Conservation (phyloP, 2,797 vertebrate genomes). For the Euthynnus affinis region DNA sequence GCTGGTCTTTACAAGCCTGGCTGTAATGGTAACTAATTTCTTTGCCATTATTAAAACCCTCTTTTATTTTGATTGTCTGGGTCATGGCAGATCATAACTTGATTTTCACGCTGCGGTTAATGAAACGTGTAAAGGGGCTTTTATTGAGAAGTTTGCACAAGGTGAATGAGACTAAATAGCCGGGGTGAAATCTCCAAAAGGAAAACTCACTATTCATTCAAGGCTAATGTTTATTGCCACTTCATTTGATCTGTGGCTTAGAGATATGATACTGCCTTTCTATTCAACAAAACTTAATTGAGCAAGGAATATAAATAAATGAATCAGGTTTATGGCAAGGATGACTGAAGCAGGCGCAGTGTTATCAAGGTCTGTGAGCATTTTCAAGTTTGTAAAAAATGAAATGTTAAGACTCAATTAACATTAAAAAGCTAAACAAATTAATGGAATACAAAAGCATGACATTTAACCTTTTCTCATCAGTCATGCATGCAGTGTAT, state of each 20-base stretch:
- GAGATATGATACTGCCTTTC: constrained; percentile 73
- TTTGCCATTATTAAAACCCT: constrained; percentile 76
- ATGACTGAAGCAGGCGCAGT: constrained; percentile 41
- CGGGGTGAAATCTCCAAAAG: constrained; percentile 58
- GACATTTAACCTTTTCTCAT: constrained; percentile 29
- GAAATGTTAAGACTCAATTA: constrained; percentile 17
- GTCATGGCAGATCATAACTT: constrained; percentile 76
- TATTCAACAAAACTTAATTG: constrained; percentile 74
- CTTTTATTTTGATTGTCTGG: constrained; percentile 81
- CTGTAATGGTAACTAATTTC: constrained; percentile 78
- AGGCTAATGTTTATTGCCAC: constrained; percentile 80
- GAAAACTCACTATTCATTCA: constrained; percentile 69
- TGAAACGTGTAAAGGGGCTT: constrained; percentile 78
- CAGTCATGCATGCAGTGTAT: constrained; percentile 30
- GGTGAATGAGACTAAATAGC: constrained; percentile 77
- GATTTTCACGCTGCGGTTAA: constrained; percentile 73
- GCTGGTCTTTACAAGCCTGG: constrained; percentile 79
- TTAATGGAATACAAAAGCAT: constrained; percentile 18
- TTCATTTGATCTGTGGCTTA: constrained; percentile 73
- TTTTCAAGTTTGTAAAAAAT: constrained; percentile 38
- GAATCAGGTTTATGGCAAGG: constrained; percentile 55
- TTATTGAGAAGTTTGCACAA: constrained; percentile 81
- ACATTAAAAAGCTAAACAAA: constrained; percentile 9
- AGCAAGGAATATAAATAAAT: constrained; percentile 76
- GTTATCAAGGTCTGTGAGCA: constrained; percentile 52